phyloP scores from a whole-genome alignment of 2,113 vertebrate species.

The Fukomys damarensis region DNA sequence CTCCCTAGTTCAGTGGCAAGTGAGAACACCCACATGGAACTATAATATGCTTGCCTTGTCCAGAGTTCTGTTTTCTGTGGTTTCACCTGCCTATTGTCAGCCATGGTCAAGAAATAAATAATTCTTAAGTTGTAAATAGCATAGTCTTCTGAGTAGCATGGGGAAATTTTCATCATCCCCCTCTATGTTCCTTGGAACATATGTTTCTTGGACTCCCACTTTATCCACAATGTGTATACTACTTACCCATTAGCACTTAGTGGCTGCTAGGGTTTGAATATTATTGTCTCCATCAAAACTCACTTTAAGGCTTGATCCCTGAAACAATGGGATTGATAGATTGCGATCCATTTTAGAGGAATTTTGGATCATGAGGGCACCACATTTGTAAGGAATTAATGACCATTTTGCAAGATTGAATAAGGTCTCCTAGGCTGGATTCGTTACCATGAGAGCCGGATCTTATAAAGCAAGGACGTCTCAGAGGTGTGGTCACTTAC shows the following conservation, averaged over 20 bases:
- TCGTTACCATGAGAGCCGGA: neutral
- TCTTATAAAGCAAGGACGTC: neutral
- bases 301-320: neutral
- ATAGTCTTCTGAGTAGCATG: neutral
- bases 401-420: neutral
- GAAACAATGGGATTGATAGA: neutral
- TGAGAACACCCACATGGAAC: conserved; percentile 16
- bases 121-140: neutral
- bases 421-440: neutral
- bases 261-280: neutral
- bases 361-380: neutral
- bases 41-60: no score
- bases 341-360: neutral
- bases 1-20: neutral
- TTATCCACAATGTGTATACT: no score
- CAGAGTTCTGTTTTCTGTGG: neutral
- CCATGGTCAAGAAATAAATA: neutral
- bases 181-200: neutral
- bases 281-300: neutral
- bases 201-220: neutral
- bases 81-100: neutral
- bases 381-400: neutral
- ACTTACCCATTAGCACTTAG: neutral
- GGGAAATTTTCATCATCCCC: accelerated
- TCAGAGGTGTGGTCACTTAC: neutral